Conservation (phyloP, 2,113 vertebrate species). For the Blennius ocellaris region DNA sequence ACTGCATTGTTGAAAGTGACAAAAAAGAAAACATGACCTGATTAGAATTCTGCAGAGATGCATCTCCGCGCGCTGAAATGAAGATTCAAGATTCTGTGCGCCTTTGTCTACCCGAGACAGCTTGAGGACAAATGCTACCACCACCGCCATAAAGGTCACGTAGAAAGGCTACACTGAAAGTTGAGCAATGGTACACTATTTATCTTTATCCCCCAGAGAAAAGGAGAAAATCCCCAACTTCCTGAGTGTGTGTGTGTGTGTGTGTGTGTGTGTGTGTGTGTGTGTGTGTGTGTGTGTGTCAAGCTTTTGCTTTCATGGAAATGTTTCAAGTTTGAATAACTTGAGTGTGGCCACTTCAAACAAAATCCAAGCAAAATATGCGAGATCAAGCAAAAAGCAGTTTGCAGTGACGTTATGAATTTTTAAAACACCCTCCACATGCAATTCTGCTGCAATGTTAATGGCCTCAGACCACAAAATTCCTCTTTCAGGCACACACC, state of each 20-base stretch:
- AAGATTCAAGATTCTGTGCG: slow-evolving; percentile 56
- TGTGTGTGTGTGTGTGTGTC: slow-evolving; percentile 7
- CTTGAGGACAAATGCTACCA: slow-evolving; percentile 67
- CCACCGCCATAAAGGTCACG: slow-evolving; percentile 72
- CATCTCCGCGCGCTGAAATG: slow-evolving; percentile 15
- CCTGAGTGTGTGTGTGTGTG: slow-evolving; percentile 8
- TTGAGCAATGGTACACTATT: slow-evolving; percentile 75
- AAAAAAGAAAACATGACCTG: slow-evolving; percentile 25
- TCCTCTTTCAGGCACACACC: slow-evolving; percentile 26
- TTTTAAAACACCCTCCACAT: not conserved
- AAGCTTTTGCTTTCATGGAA: not conserved
- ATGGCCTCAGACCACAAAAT: slow-evolving; percentile 23
- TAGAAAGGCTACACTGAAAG: slow-evolving; percentile 74
- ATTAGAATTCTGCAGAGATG: slow-evolving; percentile 43
- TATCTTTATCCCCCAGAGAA: slow-evolving; percentile 60
- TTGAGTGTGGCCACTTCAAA: not conserved
- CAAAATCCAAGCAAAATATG: not conserved
- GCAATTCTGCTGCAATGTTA: slow-evolving; percentile 21
- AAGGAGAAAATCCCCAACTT: slow-evolving; percentile 37
- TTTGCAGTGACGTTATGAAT: not conserved
- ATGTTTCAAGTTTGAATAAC: not conserved
- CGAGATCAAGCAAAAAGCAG: slow-evolving; percentile 2
- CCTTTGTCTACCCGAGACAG: slow-evolving; percentile 62
- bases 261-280: slow-evolving; percentile 13
- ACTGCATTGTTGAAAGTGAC: slow-evolving; percentile 6